phyloP scores from a whole-genome alignment of 2,797 vertebrate genomes.

The Salmo trutta region DNA sequence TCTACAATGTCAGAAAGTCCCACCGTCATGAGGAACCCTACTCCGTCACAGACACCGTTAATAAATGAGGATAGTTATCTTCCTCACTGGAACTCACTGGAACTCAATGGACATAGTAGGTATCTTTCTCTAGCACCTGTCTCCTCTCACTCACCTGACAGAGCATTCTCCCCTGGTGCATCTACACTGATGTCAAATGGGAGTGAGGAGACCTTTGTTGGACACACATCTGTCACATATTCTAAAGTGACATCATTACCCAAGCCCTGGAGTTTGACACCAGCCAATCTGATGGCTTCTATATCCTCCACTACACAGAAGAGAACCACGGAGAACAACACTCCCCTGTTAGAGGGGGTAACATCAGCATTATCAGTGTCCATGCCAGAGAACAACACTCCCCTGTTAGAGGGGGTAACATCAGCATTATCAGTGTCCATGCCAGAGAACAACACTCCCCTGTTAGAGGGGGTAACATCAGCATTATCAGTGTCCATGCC shows the following conservation, averaged over 20 bases:
- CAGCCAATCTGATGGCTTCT: constrained; percentile 42
- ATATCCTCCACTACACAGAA: constrained; percentile 11
- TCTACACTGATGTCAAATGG: constrained; percentile 36
- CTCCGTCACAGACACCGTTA: constrained; percentile 31
- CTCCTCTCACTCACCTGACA: constrained; percentile 36
- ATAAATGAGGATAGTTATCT: constrained; percentile 28
- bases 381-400: too few species aligned
- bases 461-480: constrained; percentile 18
- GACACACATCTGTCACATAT: constrained; percentile 33
- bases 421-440: constrained; percentile 23
- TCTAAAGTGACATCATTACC: constrained; percentile 27
- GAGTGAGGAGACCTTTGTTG: constrained; percentile 18
- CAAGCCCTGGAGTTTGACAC: constrained; percentile 29
- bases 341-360: constrained; percentile 31
- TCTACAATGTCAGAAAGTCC: constrained; percentile 39
- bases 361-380: not conserved
- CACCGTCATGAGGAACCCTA: constrained; percentile 15
- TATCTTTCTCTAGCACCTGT: constrained; percentile 13
- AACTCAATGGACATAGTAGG: constrained; percentile 35
- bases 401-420: too few species aligned
- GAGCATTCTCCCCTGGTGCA: constrained; percentile 21
- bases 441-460: not conserved
- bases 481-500: too few species aligned
- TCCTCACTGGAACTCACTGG: not conserved
- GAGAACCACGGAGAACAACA: constrained; percentile 30